Percentiles rank a stretch among this genome's conserved stretches.
Conservation (phyloP, 2,888 invertebrate genomes). For the Eurytoma adleriae region DNA sequence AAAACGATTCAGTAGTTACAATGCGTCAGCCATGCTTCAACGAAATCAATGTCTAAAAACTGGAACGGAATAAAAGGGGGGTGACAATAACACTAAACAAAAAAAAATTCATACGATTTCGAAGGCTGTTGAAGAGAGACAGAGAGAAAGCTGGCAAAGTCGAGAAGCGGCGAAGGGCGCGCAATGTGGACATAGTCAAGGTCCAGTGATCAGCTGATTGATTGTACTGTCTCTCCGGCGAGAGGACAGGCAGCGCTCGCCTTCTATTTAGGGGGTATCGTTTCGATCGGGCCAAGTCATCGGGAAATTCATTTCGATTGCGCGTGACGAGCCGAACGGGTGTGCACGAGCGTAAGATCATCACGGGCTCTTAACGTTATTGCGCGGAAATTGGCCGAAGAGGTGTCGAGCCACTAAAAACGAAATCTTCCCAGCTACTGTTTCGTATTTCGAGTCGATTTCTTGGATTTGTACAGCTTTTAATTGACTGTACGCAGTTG, state of each 20-base stretch:
- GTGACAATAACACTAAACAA: neutral
- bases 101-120: too few species aligned
- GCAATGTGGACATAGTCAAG: constrained; percentile 76
- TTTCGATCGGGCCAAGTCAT: constrained; percentile 39
- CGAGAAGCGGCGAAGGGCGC: constrained; percentile 60
- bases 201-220: constrained; percentile 74
- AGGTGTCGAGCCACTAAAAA: constrained; percentile 15
- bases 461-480: too few species aligned
- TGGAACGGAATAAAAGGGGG: neutral
- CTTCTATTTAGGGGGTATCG: constrained; percentile 73
- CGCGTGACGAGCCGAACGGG: neutral
- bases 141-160: neutral
- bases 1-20: too few species aligned
- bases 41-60: neutral
- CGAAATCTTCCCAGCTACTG: neutral
- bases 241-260: constrained; percentile 62
- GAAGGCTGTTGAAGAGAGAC: neutral
- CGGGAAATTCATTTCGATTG: constrained; percentile 51
- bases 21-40: neutral
- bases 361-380: constrained; percentile 22
- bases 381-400: constrained; percentile 31
- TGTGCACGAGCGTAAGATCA: neutral
- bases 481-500: too few species aligned
- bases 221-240: constrained; percentile 62
- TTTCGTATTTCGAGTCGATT: too few species aligned